Conservation (phyloP, 2,888 invertebrate genomes). For the Pristionchus entomophagus region DNA sequence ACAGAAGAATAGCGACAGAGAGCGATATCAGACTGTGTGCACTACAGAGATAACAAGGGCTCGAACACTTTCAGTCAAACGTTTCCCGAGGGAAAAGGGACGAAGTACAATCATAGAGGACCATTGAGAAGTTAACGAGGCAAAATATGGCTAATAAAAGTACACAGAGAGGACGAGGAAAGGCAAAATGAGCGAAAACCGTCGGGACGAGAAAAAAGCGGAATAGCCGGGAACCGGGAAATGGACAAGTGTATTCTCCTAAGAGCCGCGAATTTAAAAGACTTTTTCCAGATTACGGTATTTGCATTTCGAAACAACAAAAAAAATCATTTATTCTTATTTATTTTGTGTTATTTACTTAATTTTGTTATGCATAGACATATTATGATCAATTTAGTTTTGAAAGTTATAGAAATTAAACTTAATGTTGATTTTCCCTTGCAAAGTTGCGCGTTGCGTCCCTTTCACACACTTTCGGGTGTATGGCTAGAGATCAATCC, state of each 20-base stretch:
- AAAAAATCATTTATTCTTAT: too few relatives aligned
- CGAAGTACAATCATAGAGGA: too few relatives aligned
- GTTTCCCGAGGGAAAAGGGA: background rate
- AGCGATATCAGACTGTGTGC: background rate
- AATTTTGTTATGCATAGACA: background rate
- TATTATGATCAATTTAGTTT: too few relatives aligned
- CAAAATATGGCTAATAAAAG: background rate
- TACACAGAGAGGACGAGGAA: background rate
- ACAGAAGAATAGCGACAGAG: background rate
- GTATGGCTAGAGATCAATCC: conserved; percentile 1
- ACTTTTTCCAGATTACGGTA: too few relatives aligned
- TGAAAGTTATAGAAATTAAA: too few relatives aligned
- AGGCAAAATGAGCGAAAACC: background rate
- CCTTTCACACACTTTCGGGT: background rate
- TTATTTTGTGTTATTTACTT: background rate
- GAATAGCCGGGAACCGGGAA: too few relatives aligned
- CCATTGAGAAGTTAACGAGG: too few relatives aligned
- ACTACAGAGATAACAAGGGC: conserved; percentile 34
- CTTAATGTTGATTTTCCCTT: too few relatives aligned
- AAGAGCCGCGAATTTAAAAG: background rate
- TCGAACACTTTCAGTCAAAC: background rate
- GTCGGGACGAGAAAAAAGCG: background rate
- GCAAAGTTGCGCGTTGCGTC: too few relatives aligned
- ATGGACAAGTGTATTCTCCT: background rate
- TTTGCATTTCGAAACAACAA: too few relatives aligned